A percentile compares a stretch with the other conserved stretches of the same genome.
Conservation (phyloP, 2,888 invertebrate species). For the Cinara cedri region DNA sequence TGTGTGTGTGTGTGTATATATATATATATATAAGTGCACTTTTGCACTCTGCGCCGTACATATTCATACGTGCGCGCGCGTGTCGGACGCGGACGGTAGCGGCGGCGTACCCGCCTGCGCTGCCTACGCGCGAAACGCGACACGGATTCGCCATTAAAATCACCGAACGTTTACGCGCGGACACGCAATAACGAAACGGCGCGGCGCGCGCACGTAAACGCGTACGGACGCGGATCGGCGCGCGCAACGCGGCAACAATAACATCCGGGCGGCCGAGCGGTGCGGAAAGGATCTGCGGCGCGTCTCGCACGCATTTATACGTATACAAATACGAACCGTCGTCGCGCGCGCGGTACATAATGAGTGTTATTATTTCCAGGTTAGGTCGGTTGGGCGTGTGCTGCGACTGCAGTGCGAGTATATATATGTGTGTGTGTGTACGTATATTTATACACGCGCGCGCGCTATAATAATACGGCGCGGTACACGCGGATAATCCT, state of each 20-base stretch:
- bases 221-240: not conserved
- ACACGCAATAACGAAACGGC: slow-evolving; percentile 32
- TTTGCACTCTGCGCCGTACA: not conserved
- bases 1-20: slow-evolving; percentile 1
- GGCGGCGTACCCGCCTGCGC: too few relatives aligned
- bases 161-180: slow-evolving; percentile 18
- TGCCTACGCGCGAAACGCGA: slow-evolving; percentile 23
- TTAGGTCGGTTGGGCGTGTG: too few relatives aligned
- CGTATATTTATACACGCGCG: not conserved
- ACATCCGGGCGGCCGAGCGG: not conserved
- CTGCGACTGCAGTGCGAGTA: too few relatives aligned
- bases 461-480: not conserved
- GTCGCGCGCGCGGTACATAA: not conserved
- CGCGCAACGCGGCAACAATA: not conserved
- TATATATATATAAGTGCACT: not conserved
- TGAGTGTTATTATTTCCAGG: too few relatives aligned
- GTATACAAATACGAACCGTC: too few relatives aligned
- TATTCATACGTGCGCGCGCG: not conserved
- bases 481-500: too few relatives aligned
- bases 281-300: not conserved
- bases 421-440: too few relatives aligned
- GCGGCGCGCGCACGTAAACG: too few relatives aligned
- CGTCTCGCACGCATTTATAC: too few relatives aligned
- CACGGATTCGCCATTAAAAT: slow-evolving; percentile 52
- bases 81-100: not conserved